Base-by-base conservation (phyloP, 1,140 invertebrate species). In the Melitaea cinxia region DNA sequence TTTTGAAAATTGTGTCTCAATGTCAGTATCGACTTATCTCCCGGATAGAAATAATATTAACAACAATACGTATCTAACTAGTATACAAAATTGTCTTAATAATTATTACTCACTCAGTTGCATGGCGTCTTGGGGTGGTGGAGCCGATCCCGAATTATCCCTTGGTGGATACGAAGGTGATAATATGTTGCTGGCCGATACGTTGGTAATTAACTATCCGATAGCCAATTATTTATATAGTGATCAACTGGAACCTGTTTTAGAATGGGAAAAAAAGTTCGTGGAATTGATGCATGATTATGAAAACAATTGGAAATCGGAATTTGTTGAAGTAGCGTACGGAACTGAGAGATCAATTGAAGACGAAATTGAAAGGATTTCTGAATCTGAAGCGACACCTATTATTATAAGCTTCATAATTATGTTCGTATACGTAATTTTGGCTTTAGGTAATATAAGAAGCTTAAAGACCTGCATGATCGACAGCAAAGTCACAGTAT, bases 361-460 rank as follows among this genome's bases (percentile, higher is more conserved):
- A 88, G 98, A 99, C 89, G 98, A 98, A 88, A 92, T 99, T 10
- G 92, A 94, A 49, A 86, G 97, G 68, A 93, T 97, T 50, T 97
- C 96, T 26, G 89, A 93, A 68, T 95, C 96, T 9, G 97, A 98
- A 92, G 91, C 95, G 14, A 68, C 91, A 7, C 98, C 97, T 0
- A 95, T 98, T 67, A 79, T 95, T 0, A 94, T 98, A 64, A 98
- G 97, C 85, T 98, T 99, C 74, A 55, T 94, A 17, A 93, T 98
- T 30, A 98, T 99, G 97, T 98, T 99, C 88, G 75, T 95, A 14
- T 99, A 99, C 78, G 96, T 98, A 50, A 94, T 95, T 9, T 73
- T 98, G 15, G 94, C 96, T 1, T 91, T 99, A 5, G 97, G 98
- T 7, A 94, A 95, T 77, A 93, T 96, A 52, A 93, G 92, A 63